These are phyloP conservation scores for Equus przewalskii DNA, from an alignment of 2,113 vertebrate genomes.

Conservation along the genomic window DNA sequence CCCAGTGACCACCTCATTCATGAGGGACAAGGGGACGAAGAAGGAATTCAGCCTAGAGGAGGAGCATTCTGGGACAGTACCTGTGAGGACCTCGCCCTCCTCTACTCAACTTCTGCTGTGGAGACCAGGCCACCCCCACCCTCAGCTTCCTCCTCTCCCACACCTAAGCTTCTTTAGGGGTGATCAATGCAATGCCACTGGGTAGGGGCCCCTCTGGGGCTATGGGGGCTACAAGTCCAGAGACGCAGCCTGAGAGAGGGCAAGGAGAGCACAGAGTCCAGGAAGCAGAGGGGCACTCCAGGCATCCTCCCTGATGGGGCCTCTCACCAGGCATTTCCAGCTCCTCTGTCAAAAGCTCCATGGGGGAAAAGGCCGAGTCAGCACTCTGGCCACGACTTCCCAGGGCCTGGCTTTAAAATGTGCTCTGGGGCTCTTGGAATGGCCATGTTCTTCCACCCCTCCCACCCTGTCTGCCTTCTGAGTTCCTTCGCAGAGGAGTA, in stretches of 20 bases:
- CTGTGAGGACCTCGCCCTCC: not conserved
- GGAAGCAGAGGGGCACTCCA: not conserved
- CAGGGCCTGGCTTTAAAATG: conserved; percentile 22
- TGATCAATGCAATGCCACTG: not conserved
- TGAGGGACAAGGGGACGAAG: not conserved
- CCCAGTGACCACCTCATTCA: not conserved
- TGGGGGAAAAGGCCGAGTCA: conserved; percentile 28
- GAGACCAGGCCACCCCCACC: not conserved
- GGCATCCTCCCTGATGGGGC: not conserved
- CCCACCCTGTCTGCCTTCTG: not conserved
- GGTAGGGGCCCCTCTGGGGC: not conserved
- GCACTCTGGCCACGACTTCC: conserved; percentile 14
- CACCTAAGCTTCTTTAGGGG: not conserved
- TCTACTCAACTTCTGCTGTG: not conserved
- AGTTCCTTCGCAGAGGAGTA: not conserved
- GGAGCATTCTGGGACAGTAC: not conserved
- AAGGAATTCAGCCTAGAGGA: not conserved
- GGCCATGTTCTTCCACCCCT: not conserved
- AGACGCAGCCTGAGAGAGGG: not conserved
- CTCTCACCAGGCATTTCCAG: conserved; percentile 27
- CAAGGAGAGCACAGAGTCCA: not conserved
- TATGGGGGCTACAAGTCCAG: not conserved
- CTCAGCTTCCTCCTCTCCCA: not conserved
- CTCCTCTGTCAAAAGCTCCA: not conserved
- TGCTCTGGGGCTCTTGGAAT: conserved; percentile 5